Conservation (phyloP, 2,888 invertebrate genomes). For the Scaptomyza polygonia region DNA sequence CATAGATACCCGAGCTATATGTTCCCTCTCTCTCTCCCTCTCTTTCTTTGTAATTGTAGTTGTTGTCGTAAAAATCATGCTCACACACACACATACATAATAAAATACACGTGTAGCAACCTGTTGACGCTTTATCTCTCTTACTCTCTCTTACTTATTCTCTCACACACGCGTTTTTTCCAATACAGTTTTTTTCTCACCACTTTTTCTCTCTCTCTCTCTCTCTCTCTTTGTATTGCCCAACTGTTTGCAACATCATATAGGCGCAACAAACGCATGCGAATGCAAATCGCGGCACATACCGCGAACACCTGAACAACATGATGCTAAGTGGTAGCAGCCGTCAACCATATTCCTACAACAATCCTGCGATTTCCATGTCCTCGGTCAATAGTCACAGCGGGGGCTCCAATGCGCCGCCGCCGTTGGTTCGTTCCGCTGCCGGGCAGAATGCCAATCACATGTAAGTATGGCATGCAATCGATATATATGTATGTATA, state of each 20-base stretch:
- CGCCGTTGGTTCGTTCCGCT: slow-evolving; percentile 86
- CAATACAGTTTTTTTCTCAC: neutral
- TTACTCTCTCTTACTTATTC: slow-evolving; percentile 11
- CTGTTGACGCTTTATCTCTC: slow-evolving; percentile 45
- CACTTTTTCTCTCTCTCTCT: slow-evolving; percentile 19
- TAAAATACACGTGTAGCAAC: slow-evolving; percentile 25
- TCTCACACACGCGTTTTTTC: slow-evolving; percentile 21
- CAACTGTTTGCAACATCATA: neutral
- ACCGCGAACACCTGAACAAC: slow-evolving; percentile 81
- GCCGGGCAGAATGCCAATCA: slow-evolving; percentile 84
- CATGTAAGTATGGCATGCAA: slow-evolving; percentile 77
- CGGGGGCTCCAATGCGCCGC: slow-evolving; percentile 85
- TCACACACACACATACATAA: slow-evolving; percentile 6
- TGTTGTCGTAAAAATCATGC: slow-evolving; percentile 4
- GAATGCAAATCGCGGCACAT: slow-evolving; percentile 70
- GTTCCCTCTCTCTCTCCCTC: slow-evolving; percentile 24
- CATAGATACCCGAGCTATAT: slow-evolving; percentile 50
- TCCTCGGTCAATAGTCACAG: slow-evolving; percentile 82
- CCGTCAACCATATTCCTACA: slow-evolving; percentile 80
- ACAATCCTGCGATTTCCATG: slow-evolving; percentile 83
- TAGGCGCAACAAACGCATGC: slow-evolving; percentile 78
- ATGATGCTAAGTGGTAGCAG: slow-evolving; percentile 78
- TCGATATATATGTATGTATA: slow-evolving; percentile 22
- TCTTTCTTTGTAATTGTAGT: slow-evolving; percentile 9
- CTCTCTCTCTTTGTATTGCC: neutral